Evolutionary conservation across 1,140 invertebrate genomes (phyloP), one percentile per base, ranked within the genome.

Genomic region (Manduca sexta): DNA sequence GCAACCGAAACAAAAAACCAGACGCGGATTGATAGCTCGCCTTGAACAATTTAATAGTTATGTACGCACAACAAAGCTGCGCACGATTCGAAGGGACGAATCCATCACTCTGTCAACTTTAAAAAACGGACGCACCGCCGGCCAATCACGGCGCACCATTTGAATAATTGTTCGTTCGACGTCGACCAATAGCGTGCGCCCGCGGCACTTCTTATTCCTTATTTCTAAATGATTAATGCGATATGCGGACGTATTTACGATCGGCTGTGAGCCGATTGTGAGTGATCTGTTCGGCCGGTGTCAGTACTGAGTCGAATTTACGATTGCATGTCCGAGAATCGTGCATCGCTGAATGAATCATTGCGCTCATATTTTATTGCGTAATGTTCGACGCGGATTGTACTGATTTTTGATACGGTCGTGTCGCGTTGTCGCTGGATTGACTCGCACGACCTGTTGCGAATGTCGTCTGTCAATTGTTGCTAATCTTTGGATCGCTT

Each of bases 81-180:
- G 77, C 74, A 65, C 43, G 77, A 76, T 74, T 75, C 63, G 75
- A 75, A 75, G 75, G 74, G 73, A 59, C 68, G 69, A 64, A 78
- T 72, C 72, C 66, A 74, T 80, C 74, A 79, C 62, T 54, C 57
- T 71, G 71, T 72, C 71, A 65, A 64, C 57, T 58, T 66, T 63
- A 70, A 74, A 78, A 77, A 74, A 55, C 57, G 52, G 64, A 65
- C 58, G 42, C 49, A 34, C 45, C 47, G 49, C 44, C 44, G 60
- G 46, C 78, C 78, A 82, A 82, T 82, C 57, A 49, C 40, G 18
- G 57, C 39, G 45, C 69, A 52, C 45, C 59, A 69, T 82, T 78
- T 74, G 69, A 78, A 81, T 79, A 80, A 82, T 79, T 80, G 74
- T 78, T 72, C 72, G 61, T 66, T 69, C 56, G 35, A 45, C 52